phyloP scores from a whole-genome alignment of 2,113 vertebrate genomes.

The Hippopotamus amphibius region DNA sequence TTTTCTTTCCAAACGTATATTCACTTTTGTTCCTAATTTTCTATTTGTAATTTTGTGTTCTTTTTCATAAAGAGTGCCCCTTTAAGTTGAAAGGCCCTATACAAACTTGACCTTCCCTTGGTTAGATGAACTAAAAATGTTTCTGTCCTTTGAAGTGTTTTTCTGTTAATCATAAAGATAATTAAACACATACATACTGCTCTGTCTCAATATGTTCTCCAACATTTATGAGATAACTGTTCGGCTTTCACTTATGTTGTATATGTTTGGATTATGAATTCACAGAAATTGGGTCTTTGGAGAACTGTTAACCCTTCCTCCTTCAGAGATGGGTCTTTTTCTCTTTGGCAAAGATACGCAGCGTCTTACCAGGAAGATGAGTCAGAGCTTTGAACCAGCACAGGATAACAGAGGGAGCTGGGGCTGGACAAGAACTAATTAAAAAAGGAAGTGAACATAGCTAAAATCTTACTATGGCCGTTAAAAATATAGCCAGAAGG shows the following conservation, averaged over 20 bases:
- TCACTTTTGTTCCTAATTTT: constrained; percentile 30
- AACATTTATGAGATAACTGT: not conserved
- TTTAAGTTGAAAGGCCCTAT: not conserved
- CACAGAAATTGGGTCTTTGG: not conserved
- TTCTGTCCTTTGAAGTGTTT: not conserved
- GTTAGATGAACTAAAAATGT: constrained; percentile 22
- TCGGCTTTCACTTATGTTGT: not conserved
- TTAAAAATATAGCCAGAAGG: not conserved
- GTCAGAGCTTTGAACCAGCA: not conserved
- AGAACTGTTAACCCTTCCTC: not conserved
- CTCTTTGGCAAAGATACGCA: not conserved
- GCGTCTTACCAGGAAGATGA: not conserved
- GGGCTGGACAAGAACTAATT: not conserved
- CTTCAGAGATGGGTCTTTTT: not conserved
- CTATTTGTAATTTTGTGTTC: not conserved
- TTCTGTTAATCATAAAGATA: constrained; percentile 33
- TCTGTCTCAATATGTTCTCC: not conserved
- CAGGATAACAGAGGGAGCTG: not conserved
- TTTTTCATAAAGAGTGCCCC: not conserved
- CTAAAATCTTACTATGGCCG: not conserved
- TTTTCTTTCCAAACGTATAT: constrained; percentile 36
- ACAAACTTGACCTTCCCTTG: not conserved
- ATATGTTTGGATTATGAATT: not conserved
- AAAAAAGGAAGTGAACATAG: not conserved
- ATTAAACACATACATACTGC: not conserved